Percentiles rank a stretch among this genome's conserved stretches.
Evolutionary conservation across 2,888 invertebrate genomes (phyloP).

Genomic region (Athrips mouffetella): DNA sequence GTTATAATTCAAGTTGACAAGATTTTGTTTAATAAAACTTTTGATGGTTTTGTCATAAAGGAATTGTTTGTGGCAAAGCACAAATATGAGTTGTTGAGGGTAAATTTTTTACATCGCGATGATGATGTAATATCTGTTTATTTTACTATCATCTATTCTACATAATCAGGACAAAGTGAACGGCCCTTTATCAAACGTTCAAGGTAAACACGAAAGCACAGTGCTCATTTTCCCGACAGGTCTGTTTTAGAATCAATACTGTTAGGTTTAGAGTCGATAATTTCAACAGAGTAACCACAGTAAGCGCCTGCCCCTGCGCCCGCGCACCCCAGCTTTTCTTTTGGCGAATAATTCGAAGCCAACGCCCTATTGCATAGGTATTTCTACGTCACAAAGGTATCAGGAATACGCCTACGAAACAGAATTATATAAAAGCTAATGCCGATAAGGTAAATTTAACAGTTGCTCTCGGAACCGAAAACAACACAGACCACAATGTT

Average conservation of each 20-base stretch:
- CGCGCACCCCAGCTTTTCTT: slow-evolving; percentile 38
- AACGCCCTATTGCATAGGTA: slow-evolving; percentile 58
- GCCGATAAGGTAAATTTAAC: slow-evolving; percentile 44
- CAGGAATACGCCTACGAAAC: slow-evolving; percentile 61
- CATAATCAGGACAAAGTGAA: slow-evolving; percentile 40
- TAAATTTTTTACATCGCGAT: neutral
- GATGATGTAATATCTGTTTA: slow-evolving; percentile 18
- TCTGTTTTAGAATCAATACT: slow-evolving; percentile 38
- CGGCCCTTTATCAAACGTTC: slow-evolving; percentile 63
- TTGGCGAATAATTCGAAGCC: slow-evolving; percentile 40
- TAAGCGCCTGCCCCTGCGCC: slow-evolving; percentile 30
- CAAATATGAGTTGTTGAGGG: slow-evolving; percentile 3
- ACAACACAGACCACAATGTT: slow-evolving; percentile 59
- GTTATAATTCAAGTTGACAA: too few species aligned
- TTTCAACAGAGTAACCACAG: slow-evolving; percentile 23
- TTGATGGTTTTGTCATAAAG: too few species aligned
- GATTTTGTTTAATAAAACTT: too few species aligned
- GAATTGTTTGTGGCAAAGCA: neutral
- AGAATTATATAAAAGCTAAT: slow-evolving; percentile 60
- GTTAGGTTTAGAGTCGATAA: slow-evolving; percentile 38
- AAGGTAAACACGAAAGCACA: slow-evolving; percentile 61
- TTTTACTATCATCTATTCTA: slow-evolving; percentile 20
- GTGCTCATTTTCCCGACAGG: slow-evolving; percentile 27
- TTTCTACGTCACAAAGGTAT: slow-evolving; percentile 63
- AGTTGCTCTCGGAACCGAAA: slow-evolving; percentile 44